Base-by-base conservation (phyloP, 2,888 invertebrate genomes). In the Sminthurides aquaticus region DNA sequence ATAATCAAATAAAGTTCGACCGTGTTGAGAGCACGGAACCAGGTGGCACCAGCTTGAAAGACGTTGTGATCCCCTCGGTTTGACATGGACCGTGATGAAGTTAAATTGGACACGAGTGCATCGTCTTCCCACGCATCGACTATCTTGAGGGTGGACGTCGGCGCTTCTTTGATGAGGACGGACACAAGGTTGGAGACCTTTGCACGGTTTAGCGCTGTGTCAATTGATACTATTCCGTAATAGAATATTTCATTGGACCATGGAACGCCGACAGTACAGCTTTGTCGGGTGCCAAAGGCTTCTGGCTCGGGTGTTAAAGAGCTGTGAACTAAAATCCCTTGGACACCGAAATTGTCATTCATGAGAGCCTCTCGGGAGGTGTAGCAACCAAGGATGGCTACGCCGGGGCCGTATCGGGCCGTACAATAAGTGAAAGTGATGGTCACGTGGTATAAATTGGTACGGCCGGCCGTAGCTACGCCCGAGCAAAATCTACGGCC, bases 171-270 rank as follows among this genome's bases (percentile, higher is more conserved):
- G 63, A 76, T 75, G 28, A 75, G 71, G 24, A 75, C 75, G 24
- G 75, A 69, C 18, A 76, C 75, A 22, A 77, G 73, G 56, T 77
- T 77, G 54, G 77, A 77, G 5, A 77, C 74, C 63, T 73, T 72
- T n/a, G 75, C 76, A 20, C 75, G 69, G 55, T 76, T 75, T 61
- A 74, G 72, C 26, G 72, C 68, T 28, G 64, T 72, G 67, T 77
- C 76, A 52, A 75, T 68, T 15, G 76, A 74, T 1, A 76, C 75
- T 8, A 77, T 71, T 43, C 75, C 77, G 67, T 76, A 77, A 70
- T 75, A 77, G 64, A 76, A 75, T 28, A 74, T 71, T 57, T 76
- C 73, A 52, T 76, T 76, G 20, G 75, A 70, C 74, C 76, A 76
- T 3, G 76, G 76, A 15, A 73, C 76, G 11, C 72, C 75, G 27